Percentiles rank a stretch among this genome's conserved stretches.
phyloP scores from a whole-genome alignment of 2,113 vertebrate genomes.

The Halcyon senegalensis region DNA sequence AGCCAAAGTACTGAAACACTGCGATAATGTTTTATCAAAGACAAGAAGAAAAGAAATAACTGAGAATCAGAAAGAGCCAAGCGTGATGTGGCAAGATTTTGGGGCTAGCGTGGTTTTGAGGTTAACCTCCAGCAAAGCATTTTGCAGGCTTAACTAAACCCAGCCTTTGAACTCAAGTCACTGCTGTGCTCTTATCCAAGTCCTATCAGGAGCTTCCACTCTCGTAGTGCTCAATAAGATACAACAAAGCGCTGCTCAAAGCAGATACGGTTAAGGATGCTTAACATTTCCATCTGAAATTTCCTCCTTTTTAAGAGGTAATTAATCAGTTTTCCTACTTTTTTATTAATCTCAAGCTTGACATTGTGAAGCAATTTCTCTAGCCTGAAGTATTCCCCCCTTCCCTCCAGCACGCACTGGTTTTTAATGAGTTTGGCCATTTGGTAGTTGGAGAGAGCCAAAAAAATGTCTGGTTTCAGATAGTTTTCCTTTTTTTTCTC shows the following conservation, averaged over 20 bases:
- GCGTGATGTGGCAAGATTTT: not conserved
- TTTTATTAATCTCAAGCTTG: slow-evolving; percentile 2
- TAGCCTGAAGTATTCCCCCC: not conserved
- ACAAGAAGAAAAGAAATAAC: not conserved
- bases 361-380: not conserved
- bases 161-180: not conserved
- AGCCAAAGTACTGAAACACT: not conserved
- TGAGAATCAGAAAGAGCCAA: not conserved
- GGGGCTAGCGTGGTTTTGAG: not conserved
- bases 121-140: not conserved
- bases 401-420: not conserved
- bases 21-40: slow-evolving; percentile 48
- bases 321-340: not conserved
- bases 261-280: not conserved
- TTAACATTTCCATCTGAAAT: not conserved
- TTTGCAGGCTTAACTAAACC: not conserved
- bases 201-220: not conserved
- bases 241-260: not conserved
- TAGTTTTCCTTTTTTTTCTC: not conserved
- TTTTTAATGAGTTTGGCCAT: slow-evolving; percentile 53
- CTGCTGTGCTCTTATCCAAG: not conserved
- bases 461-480: slow-evolving; percentile 27
- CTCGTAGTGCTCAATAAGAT: not conserved
- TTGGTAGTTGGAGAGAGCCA: slow-evolving; percentile 14
- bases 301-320: not conserved